Evolutionary conservation across 2,113 vertebrate species (phyloP).

Genomic region (Orientallactaga bullata): DNA sequence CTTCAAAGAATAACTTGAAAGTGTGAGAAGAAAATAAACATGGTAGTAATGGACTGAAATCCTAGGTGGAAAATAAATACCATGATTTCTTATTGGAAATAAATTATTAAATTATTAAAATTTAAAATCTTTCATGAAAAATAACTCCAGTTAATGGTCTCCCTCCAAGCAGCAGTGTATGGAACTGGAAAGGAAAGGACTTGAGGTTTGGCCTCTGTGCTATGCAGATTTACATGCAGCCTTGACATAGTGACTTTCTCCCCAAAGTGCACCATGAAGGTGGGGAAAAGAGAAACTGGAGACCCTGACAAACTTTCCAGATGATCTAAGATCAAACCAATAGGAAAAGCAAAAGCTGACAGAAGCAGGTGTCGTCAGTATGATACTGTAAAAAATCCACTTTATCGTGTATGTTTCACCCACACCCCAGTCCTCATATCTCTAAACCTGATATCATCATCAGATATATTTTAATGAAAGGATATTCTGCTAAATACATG

Average conservation of each 20-base stretch:
- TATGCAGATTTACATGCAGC: fast-evolving
- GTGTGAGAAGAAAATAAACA: conserved; percentile 12
- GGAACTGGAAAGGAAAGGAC: not conserved
- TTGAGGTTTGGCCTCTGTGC: not conserved
- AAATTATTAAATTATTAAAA: not conserved
- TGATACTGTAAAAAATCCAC: not conserved
- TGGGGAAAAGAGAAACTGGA: not conserved
- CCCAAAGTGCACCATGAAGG: not conserved
- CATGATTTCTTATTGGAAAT: not conserved
- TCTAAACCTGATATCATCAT: not conserved
- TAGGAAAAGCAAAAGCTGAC: not conserved
- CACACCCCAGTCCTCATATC: not conserved
- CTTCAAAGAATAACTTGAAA: conserved; percentile 4
- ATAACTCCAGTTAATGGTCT: not conserved
- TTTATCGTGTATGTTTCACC: not conserved
- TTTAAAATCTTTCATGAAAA: not conserved
- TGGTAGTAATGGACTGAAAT: not conserved
- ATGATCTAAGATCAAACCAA: not conserved
- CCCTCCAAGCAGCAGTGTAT: not conserved
- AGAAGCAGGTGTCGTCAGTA: not conserved
- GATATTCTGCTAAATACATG: not conserved
- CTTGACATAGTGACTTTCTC: not conserved
- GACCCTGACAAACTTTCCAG: not conserved
- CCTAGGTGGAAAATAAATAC: conserved; percentile 43
- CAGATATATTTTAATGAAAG: not conserved